These are phyloP conservation scores for Laticauda colubrina DNA, from an alignment of 2,113 vertebrate genomes.

Conservation along the genomic window DNA sequence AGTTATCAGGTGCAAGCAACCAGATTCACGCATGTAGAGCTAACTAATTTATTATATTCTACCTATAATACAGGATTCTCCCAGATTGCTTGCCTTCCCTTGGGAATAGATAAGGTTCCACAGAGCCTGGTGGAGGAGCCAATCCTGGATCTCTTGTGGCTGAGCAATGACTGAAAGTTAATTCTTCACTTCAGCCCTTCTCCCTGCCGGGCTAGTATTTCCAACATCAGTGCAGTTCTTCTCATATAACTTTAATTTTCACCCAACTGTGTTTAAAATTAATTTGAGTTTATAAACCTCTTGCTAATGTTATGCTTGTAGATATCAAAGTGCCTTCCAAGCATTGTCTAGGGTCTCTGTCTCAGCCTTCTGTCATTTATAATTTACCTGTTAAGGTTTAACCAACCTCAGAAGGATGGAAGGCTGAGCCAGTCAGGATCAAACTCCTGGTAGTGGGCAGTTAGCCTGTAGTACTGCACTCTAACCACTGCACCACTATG, in stretches of 20 bases:
- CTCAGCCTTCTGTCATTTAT: neutral
- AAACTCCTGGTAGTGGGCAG: neutral
- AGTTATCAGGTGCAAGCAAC: too few relatives aligned
- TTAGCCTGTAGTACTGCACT: neutral
- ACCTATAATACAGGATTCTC: neutral
- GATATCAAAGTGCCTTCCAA: neutral
- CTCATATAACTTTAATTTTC: constrained; percentile 60
- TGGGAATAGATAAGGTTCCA: neutral
- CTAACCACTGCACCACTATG: neutral
- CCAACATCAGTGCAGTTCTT: neutral
- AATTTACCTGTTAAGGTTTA: neutral
- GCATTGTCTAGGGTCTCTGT: neutral
- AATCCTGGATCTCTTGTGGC: neutral
- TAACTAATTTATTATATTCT: too few relatives aligned
- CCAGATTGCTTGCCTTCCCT: neutral
- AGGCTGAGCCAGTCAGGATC: neutral
- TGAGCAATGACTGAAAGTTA: neutral
- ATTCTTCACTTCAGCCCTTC: neutral
- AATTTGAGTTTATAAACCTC: constrained; percentile 62
- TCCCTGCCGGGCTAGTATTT: neutral
- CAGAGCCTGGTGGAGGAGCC: neutral
- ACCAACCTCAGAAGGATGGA: neutral
- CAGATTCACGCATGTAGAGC: too few relatives aligned
- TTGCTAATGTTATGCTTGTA: neutral
- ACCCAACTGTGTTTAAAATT: constrained; percentile 62